A percentile compares a stretch with the other conserved stretches of the same genome.
Evolutionary conservation across 2,888 invertebrate genomes (phyloP).

Genomic region (Aphidius colemani): DNA sequence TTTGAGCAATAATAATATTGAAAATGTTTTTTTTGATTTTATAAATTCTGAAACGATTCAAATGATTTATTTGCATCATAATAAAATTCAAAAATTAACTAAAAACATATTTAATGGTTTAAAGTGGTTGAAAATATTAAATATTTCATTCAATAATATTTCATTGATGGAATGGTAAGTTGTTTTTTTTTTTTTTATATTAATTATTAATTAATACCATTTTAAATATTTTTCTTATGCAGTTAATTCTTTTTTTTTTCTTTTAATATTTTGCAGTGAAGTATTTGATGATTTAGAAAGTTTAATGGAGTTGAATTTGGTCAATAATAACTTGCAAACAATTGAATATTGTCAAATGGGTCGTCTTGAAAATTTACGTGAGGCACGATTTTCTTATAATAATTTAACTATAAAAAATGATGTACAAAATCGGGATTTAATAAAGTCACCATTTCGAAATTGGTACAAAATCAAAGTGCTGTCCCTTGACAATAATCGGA

Average conservation of each 20-base stretch:
- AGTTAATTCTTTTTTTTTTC: constrained; percentile 5
- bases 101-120: constrained; percentile 53
- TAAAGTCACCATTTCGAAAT: constrained; percentile 66
- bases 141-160: constrained; percentile 30
- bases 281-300: constrained; percentile 56
- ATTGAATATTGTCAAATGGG: constrained; percentile 63
- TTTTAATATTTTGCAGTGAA: constrained; percentile 48
- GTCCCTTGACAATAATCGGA: constrained; percentile 69
- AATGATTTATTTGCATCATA: constrained; percentile 6
- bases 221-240: no score
- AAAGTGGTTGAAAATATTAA: constrained; percentile 60
- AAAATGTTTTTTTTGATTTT: constrained; percentile 13
- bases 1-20: constrained; percentile 69
- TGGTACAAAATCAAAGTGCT: constrained; percentile 65
- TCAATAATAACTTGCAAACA: constrained; percentile 60
- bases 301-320: constrained; percentile 62
- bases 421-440: constrained; percentile 42
- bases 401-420: constrained; percentile 56
- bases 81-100: no score
- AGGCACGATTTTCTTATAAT: constrained; percentile 65
- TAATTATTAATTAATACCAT: background rate
- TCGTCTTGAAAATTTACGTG: constrained; percentile 61
- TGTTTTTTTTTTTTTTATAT: background rate
- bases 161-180: no score
- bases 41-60: constrained; percentile 67